Conservation (phyloP, 2,888 invertebrate species). For the Eupithecia inturbata region DNA sequence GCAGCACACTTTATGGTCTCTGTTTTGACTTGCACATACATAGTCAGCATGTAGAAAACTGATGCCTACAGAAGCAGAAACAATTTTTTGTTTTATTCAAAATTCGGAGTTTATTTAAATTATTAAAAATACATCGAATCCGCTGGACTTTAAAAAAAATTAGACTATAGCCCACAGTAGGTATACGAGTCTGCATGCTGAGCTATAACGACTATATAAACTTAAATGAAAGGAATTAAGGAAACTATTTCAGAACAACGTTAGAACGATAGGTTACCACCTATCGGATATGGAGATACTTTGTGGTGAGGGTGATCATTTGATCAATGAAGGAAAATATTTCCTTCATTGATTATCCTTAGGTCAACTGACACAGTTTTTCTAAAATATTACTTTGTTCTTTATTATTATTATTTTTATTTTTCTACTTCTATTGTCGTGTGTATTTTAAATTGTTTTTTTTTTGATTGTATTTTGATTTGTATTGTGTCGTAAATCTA, state of each 20-base stretch:
- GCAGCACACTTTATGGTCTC: slow-evolving; percentile 3
- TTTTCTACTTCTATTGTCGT: too few relatives aligned
- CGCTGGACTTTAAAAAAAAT: not conserved
- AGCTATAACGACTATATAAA: not conserved
- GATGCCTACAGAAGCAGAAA: not conserved
- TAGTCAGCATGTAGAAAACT: slow-evolving; percentile 3
- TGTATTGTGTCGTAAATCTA: too few relatives aligned
- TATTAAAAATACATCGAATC: not conserved
- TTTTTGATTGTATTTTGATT: too few relatives aligned
- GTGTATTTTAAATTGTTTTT: too few relatives aligned
- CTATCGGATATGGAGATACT: too few relatives aligned
- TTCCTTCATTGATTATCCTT: too few relatives aligned
- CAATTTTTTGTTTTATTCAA: not conserved
- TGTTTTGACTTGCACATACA: slow-evolving; percentile 1
- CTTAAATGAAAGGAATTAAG: not conserved
- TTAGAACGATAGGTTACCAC: too few relatives aligned
- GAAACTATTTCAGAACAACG: not conserved
- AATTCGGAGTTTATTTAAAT: not conserved
- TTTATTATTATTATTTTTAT: too few relatives aligned
- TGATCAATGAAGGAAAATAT: too few relatives aligned
- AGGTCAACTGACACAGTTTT: too few relatives aligned
- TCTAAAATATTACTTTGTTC: too few relatives aligned
- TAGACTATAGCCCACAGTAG: not conserved
- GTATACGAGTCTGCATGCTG: not conserved
- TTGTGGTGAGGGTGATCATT: too few relatives aligned